Conservation (phyloP, 2,113 vertebrate genomes). For the Chaetodon auriga region DNA sequence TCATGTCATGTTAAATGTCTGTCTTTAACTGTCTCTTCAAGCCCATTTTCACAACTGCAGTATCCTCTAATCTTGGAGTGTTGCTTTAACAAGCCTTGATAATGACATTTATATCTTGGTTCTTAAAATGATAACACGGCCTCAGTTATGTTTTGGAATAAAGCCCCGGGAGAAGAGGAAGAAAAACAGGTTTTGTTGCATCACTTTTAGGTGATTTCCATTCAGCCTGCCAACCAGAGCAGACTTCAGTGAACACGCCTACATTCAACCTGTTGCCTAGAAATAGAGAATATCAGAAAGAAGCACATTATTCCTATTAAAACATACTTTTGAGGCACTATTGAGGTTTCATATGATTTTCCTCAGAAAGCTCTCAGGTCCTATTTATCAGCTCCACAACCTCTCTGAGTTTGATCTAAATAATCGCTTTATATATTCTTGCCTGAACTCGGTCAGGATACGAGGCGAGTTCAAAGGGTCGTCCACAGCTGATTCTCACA, state of each 20-base stretch:
- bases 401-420: constrained; percentile 29
- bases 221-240: constrained; percentile 10
- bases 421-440: constrained; percentile 16
- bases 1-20: not conserved
- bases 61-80: not conserved
- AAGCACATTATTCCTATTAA: not conserved
- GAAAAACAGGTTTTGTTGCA: constrained; percentile 2
- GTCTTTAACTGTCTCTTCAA: not conserved
- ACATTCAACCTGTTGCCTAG: not conserved
- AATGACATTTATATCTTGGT: not conserved
- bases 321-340: constrained; percentile 2
- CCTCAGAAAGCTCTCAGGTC: constrained; percentile 34
- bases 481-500: constrained; percentile 36
- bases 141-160: not conserved
- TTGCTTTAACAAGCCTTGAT: not conserved
- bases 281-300: not conserved
- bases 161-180: constrained; percentile 2
- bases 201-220: constrained; percentile 18
- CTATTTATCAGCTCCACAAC: constrained; percentile 42
- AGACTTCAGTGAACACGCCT: not conserved
- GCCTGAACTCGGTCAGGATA: constrained; percentile 41
- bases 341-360: constrained; percentile 12
- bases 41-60: not conserved
- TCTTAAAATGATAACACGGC: not conserved
- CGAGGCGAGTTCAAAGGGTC: constrained; percentile 35